A percentile compares a stretch with the other conserved stretches of the same genome.
phyloP scores from a whole-genome alignment of 2,888 invertebrate species.

The Cryptocheilus praepositus region DNA sequence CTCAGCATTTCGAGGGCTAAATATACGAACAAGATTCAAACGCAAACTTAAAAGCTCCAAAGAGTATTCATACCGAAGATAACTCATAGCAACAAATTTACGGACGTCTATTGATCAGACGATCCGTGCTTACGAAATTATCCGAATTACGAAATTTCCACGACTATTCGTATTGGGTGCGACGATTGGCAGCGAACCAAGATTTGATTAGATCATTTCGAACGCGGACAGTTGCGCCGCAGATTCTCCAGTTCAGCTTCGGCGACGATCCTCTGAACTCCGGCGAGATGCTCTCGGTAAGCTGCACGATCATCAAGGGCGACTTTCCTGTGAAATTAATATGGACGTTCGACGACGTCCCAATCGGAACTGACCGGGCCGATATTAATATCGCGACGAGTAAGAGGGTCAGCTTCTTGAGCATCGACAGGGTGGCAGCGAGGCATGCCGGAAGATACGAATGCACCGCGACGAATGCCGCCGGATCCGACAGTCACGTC shows the following conservation, averaged over 20 bases:
- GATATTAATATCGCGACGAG: slow-evolving; percentile 82
- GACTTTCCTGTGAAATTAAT: slow-evolving; percentile 81
- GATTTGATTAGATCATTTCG: slow-evolving; percentile 19
- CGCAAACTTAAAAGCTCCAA: too few relatives aligned
- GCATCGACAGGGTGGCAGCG: slow-evolving; percentile 80
- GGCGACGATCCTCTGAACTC: slow-evolving; percentile 77
- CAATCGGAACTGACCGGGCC: slow-evolving; percentile 73
- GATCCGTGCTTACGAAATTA: too few relatives aligned
- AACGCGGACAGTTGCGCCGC: slow-evolving; percentile 76
- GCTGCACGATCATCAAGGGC: slow-evolving; percentile 80
- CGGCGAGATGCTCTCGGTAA: slow-evolving; percentile 78
- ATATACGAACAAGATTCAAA: too few relatives aligned
- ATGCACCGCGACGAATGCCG: slow-evolving; percentile 82
- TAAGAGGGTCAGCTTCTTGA: slow-evolving; percentile 81
- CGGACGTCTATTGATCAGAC: too few relatives aligned
- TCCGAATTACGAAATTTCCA: too few relatives aligned
- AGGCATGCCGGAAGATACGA: slow-evolving; percentile 84
- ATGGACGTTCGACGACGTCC: slow-evolving; percentile 84
- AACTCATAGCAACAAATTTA: too few relatives aligned
- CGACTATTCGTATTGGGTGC: too few relatives aligned
- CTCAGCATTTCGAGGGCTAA: too few relatives aligned
- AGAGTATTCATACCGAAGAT: too few relatives aligned
- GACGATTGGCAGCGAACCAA: neutral
- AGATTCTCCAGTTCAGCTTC: slow-evolving; percentile 78
- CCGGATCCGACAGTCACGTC: slow-evolving; percentile 80